A percentile compares a stretch with the other conserved stretches of the same genome.
These are phyloP conservation scores for Syngnathus floridae DNA, from an alignment of 2,113 vertebrate species.

Conservation along the genomic window DNA sequence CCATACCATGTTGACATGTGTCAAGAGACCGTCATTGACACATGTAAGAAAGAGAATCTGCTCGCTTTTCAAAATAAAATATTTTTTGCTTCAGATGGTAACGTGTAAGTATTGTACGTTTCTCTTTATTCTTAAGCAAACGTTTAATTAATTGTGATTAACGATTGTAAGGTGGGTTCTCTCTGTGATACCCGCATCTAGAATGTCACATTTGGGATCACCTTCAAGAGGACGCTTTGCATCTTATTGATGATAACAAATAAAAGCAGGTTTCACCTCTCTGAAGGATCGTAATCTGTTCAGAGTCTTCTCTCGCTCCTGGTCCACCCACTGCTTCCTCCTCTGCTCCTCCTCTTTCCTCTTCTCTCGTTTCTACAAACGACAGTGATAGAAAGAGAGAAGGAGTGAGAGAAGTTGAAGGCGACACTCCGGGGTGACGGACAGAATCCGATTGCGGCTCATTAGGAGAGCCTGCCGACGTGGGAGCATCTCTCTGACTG, in stretches of 20 bases:
- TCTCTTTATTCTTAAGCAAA: too few relatives aligned
- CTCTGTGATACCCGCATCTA: too few relatives aligned
- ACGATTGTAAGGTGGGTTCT: neutral
- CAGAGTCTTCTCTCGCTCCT: conserved; percentile 87
- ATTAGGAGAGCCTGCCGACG: neutral
- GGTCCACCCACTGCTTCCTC: conserved; percentile 85
- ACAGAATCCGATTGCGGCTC: neutral
- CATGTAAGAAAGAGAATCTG: too few relatives aligned
- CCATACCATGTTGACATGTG: too few relatives aligned
- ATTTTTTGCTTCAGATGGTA: too few relatives aligned
- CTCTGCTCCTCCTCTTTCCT: conserved; percentile 82
- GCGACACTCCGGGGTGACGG: neutral
- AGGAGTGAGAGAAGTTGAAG: conserved; percentile 30
- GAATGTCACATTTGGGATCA: too few relatives aligned
- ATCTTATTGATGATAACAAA: conserved; percentile 10
- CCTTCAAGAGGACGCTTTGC: neutral
- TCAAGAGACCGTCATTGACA: too few relatives aligned
- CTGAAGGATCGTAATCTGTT: conserved; percentile 84
- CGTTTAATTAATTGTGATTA: too few relatives aligned
- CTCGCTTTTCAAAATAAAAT: too few relatives aligned
- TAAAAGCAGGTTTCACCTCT: conserved; percentile 71
- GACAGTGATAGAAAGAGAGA: conserved; percentile 16
- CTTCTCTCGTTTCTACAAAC: conserved; percentile 84
- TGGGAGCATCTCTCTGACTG: conserved; percentile 3
- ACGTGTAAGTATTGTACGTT: too few relatives aligned